Percentiles rank a stretch among this genome's conserved stretches.
Evolutionary conservation across 2,888 invertebrate species (phyloP).

Genomic region (Brachycybe producta): DNA sequence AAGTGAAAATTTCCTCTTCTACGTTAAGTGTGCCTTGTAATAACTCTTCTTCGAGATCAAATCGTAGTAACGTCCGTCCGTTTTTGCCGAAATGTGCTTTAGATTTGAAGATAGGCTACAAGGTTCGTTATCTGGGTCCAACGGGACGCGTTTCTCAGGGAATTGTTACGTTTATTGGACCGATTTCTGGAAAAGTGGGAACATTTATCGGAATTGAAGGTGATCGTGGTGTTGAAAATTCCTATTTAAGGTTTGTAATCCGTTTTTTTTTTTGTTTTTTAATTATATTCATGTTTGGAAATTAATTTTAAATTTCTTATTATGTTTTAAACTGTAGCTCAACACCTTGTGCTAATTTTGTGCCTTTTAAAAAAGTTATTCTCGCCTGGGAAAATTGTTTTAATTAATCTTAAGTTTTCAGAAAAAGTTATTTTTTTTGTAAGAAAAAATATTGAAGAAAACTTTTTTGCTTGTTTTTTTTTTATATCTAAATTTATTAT

Average conservation of each 20-base stretch:
- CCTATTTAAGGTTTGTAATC: background rate
- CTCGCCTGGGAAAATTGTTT: slow-evolving; percentile 13
- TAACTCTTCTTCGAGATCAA: too few relatives aligned
- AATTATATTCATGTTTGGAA: background rate
- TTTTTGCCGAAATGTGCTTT: slow-evolving; percentile 11
- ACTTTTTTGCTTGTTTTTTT: too few relatives aligned
- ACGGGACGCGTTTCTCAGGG: slow-evolving; percentile 5
- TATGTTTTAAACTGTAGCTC: background rate
- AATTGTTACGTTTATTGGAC: background rate
- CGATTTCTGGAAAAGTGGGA: slow-evolving; percentile 1
- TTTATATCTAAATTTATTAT: too few relatives aligned
- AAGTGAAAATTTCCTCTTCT: too few relatives aligned
- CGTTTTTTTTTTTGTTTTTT: background rate
- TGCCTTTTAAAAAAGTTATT: slow-evolving; percentile 15
- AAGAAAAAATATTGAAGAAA: too few relatives aligned
- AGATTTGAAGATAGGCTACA: slow-evolving; percentile 7
- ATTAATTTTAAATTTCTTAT: background rate
- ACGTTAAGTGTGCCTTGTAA: too few relatives aligned
- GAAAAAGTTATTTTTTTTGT: too few relatives aligned
- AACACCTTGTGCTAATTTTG: slow-evolving; percentile 8
- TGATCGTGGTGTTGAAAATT: background rate
- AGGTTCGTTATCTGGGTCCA: background rate
- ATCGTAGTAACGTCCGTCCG: background rate
- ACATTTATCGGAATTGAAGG: slow-evolving; percentile 1
- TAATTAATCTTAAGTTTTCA: too few relatives aligned